Conservation (phyloP, 2,113 vertebrate genomes). For the Cepphus grylle region DNA sequence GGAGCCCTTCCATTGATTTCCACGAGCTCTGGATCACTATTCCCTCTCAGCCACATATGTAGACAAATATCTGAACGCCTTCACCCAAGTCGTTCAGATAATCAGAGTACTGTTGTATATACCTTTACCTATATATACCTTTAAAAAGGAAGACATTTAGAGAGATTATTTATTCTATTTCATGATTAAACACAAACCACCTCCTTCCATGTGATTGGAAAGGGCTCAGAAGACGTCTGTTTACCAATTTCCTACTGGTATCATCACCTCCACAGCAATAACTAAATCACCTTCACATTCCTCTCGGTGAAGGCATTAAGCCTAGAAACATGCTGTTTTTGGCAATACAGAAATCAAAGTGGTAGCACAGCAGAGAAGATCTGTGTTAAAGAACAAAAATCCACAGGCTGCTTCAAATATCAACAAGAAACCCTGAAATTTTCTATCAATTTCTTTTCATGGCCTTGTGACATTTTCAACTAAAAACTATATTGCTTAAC, state of each 20-base stretch:
- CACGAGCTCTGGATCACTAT: background rate
- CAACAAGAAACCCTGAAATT: constrained; percentile 86
- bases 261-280: constrained; percentile 74
- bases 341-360: constrained; percentile 86
- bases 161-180: constrained; percentile 45
- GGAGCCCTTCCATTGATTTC: constrained; percentile 52
- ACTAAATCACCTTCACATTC: constrained; percentile 81
- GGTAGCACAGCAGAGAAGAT: constrained; percentile 76
- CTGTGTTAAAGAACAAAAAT: constrained; percentile 86
- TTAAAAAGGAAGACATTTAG: constrained; percentile 3
- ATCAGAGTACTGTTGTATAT: background rate
- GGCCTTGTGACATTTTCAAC: constrained; percentile 89
- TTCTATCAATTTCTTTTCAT: constrained; percentile 84
- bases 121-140: constrained; percentile 7
- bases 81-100: background rate
- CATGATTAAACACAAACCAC: background rate
- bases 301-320: constrained; percentile 87
- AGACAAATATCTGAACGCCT: background rate
- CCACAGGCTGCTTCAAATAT: constrained; percentile 87
- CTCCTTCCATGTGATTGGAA: constrained; percentile 50
- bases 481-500: constrained; percentile 88
- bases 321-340: constrained; percentile 83
- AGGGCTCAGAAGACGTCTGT: constrained; percentile 68
- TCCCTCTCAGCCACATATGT: background rate
- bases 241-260: constrained; percentile 74